Conservation (phyloP, 2,113 vertebrate genomes). For the Anoura caudifer region DNA sequence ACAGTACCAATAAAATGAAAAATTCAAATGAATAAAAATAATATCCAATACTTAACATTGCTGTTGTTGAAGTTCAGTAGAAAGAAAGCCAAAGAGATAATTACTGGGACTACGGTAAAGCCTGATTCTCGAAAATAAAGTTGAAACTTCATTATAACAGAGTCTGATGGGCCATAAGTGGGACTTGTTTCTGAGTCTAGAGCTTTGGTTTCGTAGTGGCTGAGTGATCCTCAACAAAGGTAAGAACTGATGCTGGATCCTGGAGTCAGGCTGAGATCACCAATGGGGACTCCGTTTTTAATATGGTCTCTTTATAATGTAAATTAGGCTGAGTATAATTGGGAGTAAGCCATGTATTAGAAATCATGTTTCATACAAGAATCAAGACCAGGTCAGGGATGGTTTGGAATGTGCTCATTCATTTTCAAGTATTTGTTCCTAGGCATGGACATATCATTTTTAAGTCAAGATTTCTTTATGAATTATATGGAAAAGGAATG, state of each 20-base stretch:
- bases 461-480: background rate
- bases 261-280: background rate
- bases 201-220: background rate
- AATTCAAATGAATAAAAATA: constrained; percentile 29
- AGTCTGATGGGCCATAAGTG: background rate
- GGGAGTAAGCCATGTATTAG: background rate
- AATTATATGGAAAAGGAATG: background rate
- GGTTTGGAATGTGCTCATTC: background rate
- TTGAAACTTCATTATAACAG: background rate
- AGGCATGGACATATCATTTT: background rate
- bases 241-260: background rate
- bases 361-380: background rate
- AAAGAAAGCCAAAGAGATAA: constrained; percentile 15
- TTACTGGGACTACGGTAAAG: background rate
- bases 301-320: background rate
- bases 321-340: background rate
- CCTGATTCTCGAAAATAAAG: background rate
- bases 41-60: background rate
- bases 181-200: background rate
- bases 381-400: background rate
- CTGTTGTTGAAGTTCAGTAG: constrained; percentile 43
- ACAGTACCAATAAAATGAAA: constrained; percentile 25
- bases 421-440: background rate
- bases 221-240: background rate
- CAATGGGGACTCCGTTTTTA: background rate